These are phyloP conservation scores for Pristionchus entomophagus DNA, from an alignment of 2,888 invertebrate genomes.

Conservation along the genomic window DNA sequence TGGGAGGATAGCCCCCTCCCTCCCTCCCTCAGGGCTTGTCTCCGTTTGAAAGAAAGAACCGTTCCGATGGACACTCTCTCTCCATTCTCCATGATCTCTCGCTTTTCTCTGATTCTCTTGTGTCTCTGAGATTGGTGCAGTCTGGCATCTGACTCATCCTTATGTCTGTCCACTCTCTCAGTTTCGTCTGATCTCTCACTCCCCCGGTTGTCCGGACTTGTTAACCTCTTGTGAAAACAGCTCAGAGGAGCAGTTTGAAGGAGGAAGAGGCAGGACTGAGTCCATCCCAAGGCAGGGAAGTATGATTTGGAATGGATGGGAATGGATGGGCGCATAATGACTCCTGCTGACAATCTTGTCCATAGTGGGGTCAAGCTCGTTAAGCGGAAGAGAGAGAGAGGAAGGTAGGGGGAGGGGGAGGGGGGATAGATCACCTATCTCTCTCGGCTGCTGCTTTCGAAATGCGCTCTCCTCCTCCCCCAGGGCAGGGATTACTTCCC, in stretches of 20 bases:
- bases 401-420: not conserved
- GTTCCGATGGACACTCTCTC: constrained; percentile 27
- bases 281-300: not conserved
- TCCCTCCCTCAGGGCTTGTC: constrained; percentile 10
- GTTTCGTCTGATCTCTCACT: not conserved
- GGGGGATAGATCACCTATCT: constrained; percentile 29
- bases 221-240: constrained; percentile 23
- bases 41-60: constrained; percentile 39
- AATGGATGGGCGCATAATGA: not conserved
- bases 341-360: constrained; percentile 8
- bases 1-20: constrained; percentile 26
- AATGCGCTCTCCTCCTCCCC: not conserved
- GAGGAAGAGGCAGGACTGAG: not conserved
- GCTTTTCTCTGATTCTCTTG: not conserved
- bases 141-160: not conserved
- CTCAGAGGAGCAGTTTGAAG: constrained; percentile 7
- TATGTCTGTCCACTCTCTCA: not conserved
- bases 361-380: constrained; percentile 41
- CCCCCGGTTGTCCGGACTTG: not conserved
- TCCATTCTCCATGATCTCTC: not conserved
- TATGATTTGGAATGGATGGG: not conserved
- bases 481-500: not conserved
- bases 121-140: not conserved
- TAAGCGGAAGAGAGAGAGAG: not conserved
- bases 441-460: not conserved